Evolutionary conservation across 2,797 vertebrate genomes (phyloP), one percentile per base, ranked within the genome.

Genomic region (Lycodopsis pacificus): DNA sequence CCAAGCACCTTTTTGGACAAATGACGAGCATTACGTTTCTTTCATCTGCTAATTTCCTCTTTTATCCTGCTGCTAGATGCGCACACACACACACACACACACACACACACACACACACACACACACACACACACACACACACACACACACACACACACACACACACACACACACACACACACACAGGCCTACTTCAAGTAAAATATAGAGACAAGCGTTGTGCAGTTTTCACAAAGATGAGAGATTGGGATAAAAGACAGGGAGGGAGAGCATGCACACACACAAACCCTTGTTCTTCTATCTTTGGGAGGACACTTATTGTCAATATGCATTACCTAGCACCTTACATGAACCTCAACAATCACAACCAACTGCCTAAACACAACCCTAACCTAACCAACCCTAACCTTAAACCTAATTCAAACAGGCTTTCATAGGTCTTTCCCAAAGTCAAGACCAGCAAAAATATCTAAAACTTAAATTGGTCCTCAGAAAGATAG

Each of bases 221-320:
- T 34, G 40, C 42, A 64, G 19, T 77, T 82, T 81, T 78, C 42
- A 68, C 57, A 71, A 79, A 85, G 59, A 86, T 72, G 73, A 79
- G 69, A 84, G 42, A 48, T 34, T 4, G 64, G 64, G 27, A 65
- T 51, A 65, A 65, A 65, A 65, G 32, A 32, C 32, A 34, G 32
- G 7, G 32, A 34, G 7, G 34, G 40, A 64, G 44, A 15, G 20
- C 22, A 34, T 4, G 7, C 48, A 7, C 0, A 6, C 48, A 51
- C 48, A 20, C 49, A 22, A n/a, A 44, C 4, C 42, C 14, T 44
- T 17, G 14, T 44, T 6, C 14, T 44, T 44, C 15, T 44, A 44
- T 44, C 42, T 44, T 44, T 44, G 15, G 15, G 42, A 44, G 42
- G 42, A 44, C 42, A 44, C 42, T 15, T 7, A 44, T 44, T 7